phyloP scores from a whole-genome alignment of 2,888 invertebrate species.

The Epinotia brunnichana region DNA sequence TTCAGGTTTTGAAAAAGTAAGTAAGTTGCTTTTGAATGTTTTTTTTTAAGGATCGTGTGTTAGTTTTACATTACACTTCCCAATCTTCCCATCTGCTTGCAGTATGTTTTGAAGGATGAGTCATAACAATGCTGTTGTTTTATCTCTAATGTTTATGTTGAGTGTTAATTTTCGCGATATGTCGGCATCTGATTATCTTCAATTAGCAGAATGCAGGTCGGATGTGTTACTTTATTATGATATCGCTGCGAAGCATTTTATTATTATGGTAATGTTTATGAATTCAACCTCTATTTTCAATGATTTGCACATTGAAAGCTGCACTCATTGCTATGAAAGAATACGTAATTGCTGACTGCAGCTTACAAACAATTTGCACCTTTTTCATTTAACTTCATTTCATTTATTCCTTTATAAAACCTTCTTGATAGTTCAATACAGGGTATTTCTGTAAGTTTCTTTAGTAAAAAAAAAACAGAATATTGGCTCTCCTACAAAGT shows the following conservation, averaged over 20 bases:
- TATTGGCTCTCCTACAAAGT: too few relatives aligned
- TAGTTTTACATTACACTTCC: conserved; percentile 40
- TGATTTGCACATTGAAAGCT: not conserved
- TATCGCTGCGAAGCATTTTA: conserved; percentile 11
- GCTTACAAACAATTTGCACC: not conserved
- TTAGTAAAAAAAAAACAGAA: too few relatives aligned
- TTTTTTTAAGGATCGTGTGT: conserved; percentile 44
- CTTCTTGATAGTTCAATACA: too few relatives aligned
- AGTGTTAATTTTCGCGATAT: conserved; percentile 29
- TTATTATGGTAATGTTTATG: conserved; percentile 18
- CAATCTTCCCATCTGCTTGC: conserved; percentile 47
- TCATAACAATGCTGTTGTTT: conserved; percentile 30
- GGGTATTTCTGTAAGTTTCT: too few relatives aligned
- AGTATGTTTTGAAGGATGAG: conserved; percentile 42
- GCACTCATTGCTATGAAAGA: not conserved
- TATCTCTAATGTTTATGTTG: conserved; percentile 37
- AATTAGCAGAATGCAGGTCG: conserved; percentile 29
- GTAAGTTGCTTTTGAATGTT: conserved; percentile 48
- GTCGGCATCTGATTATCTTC: conserved; percentile 25
- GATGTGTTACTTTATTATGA: conserved; percentile 27
- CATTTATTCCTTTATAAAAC: too few relatives aligned
- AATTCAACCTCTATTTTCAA: conserved; percentile 6
- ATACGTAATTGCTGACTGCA: not conserved
- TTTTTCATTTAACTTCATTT: too few relatives aligned
- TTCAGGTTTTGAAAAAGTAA: conserved; percentile 42